These are phyloP conservation scores for Poecilia velifera DNA, from an alignment of 2,797 vertebrate species.

Conservation along the genomic window DNA sequence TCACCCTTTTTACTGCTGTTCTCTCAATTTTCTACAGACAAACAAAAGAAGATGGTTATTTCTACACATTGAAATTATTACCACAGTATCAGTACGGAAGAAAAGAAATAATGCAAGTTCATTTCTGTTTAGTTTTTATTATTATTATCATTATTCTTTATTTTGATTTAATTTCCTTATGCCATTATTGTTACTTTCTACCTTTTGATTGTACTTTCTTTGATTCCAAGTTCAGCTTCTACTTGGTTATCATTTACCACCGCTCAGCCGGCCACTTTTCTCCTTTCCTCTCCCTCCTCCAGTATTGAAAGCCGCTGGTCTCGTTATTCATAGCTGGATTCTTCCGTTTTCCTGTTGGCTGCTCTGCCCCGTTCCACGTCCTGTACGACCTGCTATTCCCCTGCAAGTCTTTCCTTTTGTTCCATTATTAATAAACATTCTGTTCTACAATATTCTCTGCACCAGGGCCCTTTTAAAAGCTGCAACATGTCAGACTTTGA, in stretches of 20 bases:
- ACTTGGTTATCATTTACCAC: background rate
- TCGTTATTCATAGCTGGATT: background rate
- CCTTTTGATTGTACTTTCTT: background rate
- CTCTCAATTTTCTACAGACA: background rate
- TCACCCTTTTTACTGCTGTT: background rate
- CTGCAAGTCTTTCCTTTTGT: background rate
- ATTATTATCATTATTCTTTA: background rate
- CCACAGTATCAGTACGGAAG: background rate
- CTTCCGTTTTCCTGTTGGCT: background rate
- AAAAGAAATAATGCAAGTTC: background rate
- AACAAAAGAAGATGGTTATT: background rate
- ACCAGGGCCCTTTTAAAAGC: background rate
- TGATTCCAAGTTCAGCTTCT: background rate
- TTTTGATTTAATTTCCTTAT: background rate
- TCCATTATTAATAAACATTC: constrained; percentile 1
- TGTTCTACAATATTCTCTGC: background rate
- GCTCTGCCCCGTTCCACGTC: background rate
- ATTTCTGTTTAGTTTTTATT: background rate
- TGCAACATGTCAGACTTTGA: background rate
- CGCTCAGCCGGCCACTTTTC: background rate
- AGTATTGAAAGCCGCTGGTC: background rate
- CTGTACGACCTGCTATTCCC: background rate
- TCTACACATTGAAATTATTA: background rate
- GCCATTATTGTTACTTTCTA: background rate
- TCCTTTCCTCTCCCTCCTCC: background rate